Percentiles rank a stretch among this genome's conserved stretches.
phyloP scores from a whole-genome alignment of 2,888 invertebrate genomes.

The Sialis lutaria region DNA sequence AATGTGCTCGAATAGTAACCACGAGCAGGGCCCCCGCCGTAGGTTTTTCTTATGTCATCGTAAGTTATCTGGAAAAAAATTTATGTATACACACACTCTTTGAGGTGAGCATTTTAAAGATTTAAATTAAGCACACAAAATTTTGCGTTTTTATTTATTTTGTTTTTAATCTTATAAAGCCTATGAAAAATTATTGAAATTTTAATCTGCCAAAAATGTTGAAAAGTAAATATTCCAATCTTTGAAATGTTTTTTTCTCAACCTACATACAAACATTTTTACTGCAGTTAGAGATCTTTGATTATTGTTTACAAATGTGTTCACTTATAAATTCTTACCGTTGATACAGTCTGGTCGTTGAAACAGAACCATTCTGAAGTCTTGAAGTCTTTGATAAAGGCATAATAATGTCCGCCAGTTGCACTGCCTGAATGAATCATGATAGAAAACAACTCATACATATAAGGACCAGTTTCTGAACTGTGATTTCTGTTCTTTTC shows the following conservation, averaged over 20 bases:
- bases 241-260: neutral
- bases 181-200: too few species aligned
- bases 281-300: neutral
- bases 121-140: too few species aligned
- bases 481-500: slow-evolving; percentile 27
- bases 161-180: too few species aligned
- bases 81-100: too few species aligned
- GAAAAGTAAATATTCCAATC: neutral
- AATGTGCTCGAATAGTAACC: slow-evolving; percentile 57
- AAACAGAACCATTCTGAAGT: slow-evolving; percentile 71
- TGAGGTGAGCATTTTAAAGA: too few species aligned
- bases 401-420: slow-evolving; percentile 81
- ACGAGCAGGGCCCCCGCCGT: slow-evolving; percentile 50
- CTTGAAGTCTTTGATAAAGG: slow-evolving; percentile 69
- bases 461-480: slow-evolving; percentile 42
- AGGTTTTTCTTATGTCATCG: slow-evolving; percentile 67
- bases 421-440: slow-evolving; percentile 88
- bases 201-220: too few species aligned
- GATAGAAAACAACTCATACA: slow-evolving; percentile 76
- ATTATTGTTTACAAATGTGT: neutral
- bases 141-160: too few species aligned
- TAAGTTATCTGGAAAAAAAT: slow-evolving; percentile 48
- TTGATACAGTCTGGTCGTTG: slow-evolving; percentile 68
- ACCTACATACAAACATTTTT: neutral
- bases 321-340: too few species aligned